Evolutionary conservation across 2,113 vertebrate species (phyloP), one percentile per base, ranked within the genome.

Genomic region (Sterrhoptilus dennistouni): DNA sequence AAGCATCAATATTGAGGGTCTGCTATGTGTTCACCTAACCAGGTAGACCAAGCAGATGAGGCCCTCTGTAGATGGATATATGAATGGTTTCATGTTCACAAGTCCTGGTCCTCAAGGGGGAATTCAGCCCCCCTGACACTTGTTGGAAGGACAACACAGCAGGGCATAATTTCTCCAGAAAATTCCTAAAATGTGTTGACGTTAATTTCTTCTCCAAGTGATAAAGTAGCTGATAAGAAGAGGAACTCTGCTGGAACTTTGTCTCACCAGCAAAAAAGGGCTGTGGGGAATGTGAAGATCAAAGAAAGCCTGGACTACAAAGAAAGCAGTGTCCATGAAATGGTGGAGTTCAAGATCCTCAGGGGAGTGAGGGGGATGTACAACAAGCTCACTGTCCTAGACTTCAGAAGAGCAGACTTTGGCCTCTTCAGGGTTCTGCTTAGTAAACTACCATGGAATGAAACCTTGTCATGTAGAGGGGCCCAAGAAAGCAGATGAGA

Each of bases 341-440:
- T 33, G 6, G 22, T 38, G 12, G 21, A 68, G 14, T 19, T 60
- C 28, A 63, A 28, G 40, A n/a, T 17, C n/a, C 40, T 79, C 23
- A 21, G n/a, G 24, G 25, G 13, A 63, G 4, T 0, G 2, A 79
- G 18, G 12, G 7, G 8, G 4, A 27, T 29, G 20, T 11, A 25
- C 10, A 54, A 8, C 9, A 70, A 29, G 15, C 15, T 70, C 29
- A n/a, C 28, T 78, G 28, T 6, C n/a, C 20, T 38, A n/a, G 20
- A 54, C 5, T 54, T 61, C 10, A 29, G 14, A n/a, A 69, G 8
- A 70, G 20, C 4, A 54, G 65, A 54, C 6, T 53, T 53, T 25
- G 29, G 28, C 12, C 10, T n/a, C 47, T n/a, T 78, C n/a, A 61
- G 20, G 2, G 4, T n/a, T 47, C 15, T 63, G 8, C n/a, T 54